A percentile compares a stretch with the other conserved stretches of the same genome.
phyloP scores from a whole-genome alignment of 2,113 vertebrate genomes.

The Podarcis raffonei region DNA sequence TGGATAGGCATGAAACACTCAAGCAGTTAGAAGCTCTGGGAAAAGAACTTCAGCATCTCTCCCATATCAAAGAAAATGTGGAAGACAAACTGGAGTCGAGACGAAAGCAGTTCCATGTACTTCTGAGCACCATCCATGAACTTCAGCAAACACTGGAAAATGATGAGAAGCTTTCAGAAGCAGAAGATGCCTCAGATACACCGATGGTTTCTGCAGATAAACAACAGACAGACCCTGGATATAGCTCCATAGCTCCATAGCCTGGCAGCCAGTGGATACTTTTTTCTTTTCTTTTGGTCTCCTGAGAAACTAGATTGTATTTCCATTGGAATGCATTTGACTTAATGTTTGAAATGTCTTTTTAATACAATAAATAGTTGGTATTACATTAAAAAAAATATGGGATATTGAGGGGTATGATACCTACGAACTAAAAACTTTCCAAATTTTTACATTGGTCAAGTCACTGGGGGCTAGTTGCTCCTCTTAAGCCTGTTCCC shows the following conservation, averaged over 20 bases:
- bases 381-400: no score
- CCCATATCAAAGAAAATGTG: no score
- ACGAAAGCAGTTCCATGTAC: constrained; percentile 97
- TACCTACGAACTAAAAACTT: no score
- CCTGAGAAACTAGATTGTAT: constrained; percentile 44
- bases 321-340: constrained; percentile 23
- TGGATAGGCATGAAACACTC: no score
- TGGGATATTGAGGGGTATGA: no score
- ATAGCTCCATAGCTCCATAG: background rate
- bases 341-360: constrained; percentile 17
- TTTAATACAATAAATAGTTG: constrained; percentile 18
- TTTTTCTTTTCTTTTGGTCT: background rate
- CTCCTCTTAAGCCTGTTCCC: no score
- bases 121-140: constrained; percentile 97
- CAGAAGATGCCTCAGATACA: constrained; percentile 86
- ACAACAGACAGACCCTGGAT: constrained; percentile 49
- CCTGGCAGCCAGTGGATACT: background rate
- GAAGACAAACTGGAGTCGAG: constrained; percentile 95
- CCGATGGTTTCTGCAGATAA: constrained; percentile 82
- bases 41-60: no score
- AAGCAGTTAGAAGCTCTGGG: no score
- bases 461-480: no score
- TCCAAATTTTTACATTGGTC: no score
- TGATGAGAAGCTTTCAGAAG: constrained; percentile 93
- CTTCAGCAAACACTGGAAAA: constrained; percentile 97